phyloP scores from a whole-genome alignment of 2,797 vertebrate genomes.

The Amblyopsis hoosieri region DNA sequence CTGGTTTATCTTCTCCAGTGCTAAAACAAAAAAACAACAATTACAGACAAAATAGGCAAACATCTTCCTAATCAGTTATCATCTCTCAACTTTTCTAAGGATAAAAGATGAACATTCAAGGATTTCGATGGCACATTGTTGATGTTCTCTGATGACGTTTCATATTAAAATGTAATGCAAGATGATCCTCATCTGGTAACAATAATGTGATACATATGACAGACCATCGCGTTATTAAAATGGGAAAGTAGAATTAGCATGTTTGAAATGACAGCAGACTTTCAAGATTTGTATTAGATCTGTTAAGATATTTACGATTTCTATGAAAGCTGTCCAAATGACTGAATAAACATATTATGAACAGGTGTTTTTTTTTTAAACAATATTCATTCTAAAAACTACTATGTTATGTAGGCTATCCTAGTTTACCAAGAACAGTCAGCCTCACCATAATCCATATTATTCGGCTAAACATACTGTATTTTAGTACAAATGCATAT shows the following conservation, averaged over 20 bases:
- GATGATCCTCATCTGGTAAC: conserved; percentile 52
- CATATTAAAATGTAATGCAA: conserved; percentile 51
- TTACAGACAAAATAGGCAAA: conserved; percentile 70
- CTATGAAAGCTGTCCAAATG: conserved; percentile 49
- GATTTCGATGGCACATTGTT: conserved; percentile 53
- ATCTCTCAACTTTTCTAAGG: conserved; percentile 42
- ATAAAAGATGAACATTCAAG: conserved; percentile 45
- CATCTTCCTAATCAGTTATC: conserved; percentile 53
- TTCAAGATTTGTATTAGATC: conserved; percentile 43
- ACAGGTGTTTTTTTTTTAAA: conserved; percentile 23
- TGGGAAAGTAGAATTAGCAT: conserved; percentile 41
- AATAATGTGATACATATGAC: conserved; percentile 57
- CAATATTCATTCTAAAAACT: conserved; percentile 2
- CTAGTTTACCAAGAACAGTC: conserved; percentile 27
- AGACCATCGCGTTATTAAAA: conserved; percentile 55
- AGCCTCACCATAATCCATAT: conserved; percentile 30
- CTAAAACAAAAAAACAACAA: conserved; percentile 75
- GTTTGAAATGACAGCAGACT: conserved; percentile 37
- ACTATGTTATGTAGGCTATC: conserved; percentile 1
- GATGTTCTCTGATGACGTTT: conserved; percentile 35
- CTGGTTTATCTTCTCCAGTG: conserved; percentile 71
- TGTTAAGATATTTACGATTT: conserved; percentile 38
- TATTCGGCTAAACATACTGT: background rate
- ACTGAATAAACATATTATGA: conserved; percentile 41
- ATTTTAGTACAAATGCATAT: background rate